Conservation (phyloP, 2,888 invertebrate species). For the Lucinisca nassula region DNA sequence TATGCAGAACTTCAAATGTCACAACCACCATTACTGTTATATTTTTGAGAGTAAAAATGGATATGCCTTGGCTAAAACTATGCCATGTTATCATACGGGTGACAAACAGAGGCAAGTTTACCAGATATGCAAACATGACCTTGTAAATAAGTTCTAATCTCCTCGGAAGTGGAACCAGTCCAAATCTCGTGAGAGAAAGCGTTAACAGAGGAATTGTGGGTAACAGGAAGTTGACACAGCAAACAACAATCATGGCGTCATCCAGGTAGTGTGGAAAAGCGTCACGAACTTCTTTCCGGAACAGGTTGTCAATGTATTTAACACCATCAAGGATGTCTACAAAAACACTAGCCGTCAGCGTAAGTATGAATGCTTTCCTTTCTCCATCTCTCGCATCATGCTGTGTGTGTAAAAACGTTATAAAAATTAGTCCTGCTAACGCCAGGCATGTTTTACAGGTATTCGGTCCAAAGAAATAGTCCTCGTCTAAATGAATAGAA, state of each 20-base stretch:
- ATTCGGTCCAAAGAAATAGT: conserved; percentile 88
- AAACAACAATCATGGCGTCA: conserved; percentile 88
- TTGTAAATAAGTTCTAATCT: conserved; percentile 87
- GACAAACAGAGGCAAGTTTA: conserved; percentile 89
- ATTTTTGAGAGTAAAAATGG: conserved; percentile 90
- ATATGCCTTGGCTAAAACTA: conserved; percentile 88
- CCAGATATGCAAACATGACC: conserved; percentile 88
- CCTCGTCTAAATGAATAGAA: conserved; percentile 76
- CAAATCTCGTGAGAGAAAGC: conserved; percentile 89
- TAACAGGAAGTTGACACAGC: conserved; percentile 89
- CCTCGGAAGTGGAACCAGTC: conserved; percentile 79
- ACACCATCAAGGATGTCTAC: conserved; percentile 90
- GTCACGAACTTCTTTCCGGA: conserved; percentile 81
- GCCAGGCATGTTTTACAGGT: conserved; percentile 86
- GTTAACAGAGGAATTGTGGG: conserved; percentile 90
- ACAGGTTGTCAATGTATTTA: conserved; percentile 89
- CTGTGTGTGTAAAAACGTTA: conserved; percentile 89
- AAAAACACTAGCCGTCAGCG: conserved; percentile 89
- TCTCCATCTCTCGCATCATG: conserved; percentile 89
- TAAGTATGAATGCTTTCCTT: conserved; percentile 89
- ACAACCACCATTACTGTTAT: conserved; percentile 89
- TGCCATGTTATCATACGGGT: conserved; percentile 89
- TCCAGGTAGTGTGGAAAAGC: conserved; percentile 85
- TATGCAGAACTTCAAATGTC: conserved; percentile 80
- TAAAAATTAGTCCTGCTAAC: conserved; percentile 89